Evolutionary conservation across 2,113 vertebrate genomes (phyloP).

Genomic region (Empidonax alnorum): DNA sequence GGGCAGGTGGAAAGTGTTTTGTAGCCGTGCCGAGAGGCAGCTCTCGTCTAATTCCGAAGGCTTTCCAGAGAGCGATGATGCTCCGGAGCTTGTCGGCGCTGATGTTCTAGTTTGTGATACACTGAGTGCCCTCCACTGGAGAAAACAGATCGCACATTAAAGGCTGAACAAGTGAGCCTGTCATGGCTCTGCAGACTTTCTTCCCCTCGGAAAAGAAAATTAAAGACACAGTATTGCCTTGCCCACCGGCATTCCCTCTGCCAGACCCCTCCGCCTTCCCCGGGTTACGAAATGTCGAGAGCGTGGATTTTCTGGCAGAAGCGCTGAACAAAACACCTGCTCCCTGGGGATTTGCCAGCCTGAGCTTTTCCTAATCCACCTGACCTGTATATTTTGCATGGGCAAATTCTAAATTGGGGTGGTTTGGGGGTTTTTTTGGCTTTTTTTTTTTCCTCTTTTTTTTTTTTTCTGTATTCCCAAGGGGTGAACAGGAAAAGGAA

Average conservation of each 20-base stretch:
- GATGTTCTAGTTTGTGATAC: conserved; percentile 79
- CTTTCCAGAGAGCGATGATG: conserved; percentile 80
- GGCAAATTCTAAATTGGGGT: background rate
- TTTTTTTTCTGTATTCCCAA: background rate
- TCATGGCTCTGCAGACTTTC: conserved; percentile 79
- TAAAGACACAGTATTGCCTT: conserved; percentile 78
- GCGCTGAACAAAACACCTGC: background rate
- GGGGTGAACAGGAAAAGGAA: background rate
- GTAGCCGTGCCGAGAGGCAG: conserved; percentile 79
- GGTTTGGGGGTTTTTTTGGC: background rate
- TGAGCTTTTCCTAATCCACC: background rate
- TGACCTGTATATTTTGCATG: background rate
- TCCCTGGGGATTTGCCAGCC: background rate
- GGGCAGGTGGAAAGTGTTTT: conserved; percentile 75
- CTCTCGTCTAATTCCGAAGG: conserved; percentile 75
- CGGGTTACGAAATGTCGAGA: background rate
- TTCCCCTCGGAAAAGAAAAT: conserved; percentile 72
- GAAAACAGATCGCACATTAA: conserved; percentile 78
- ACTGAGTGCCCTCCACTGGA: conserved; percentile 86
- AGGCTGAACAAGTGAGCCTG: conserved; percentile 78
- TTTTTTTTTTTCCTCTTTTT: background rate
- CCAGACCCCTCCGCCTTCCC: background rate
- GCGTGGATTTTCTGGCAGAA: background rate
- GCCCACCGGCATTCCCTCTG: background rate
- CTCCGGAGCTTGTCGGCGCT: conserved; percentile 76